phyloP scores from a whole-genome alignment of 2,113 vertebrate species.

The Callithrix jacchus region DNA sequence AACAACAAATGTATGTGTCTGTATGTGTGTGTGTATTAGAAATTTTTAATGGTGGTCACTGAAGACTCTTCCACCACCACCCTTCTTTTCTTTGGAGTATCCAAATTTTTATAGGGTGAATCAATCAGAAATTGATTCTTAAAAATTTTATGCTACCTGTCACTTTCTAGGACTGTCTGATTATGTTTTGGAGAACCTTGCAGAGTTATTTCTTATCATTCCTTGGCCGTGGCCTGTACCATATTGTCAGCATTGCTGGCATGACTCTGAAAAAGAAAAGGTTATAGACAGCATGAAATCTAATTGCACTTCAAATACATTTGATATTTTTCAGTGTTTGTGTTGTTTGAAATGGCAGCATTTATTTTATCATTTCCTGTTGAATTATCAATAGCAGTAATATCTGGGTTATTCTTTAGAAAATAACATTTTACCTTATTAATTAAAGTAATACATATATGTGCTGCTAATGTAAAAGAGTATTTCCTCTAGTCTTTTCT shows the following conservation, averaged over 20 bases:
- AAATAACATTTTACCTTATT: conserved; percentile 26
- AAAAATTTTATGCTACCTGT: not conserved
- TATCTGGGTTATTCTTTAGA: conserved; percentile 25
- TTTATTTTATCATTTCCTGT: conserved; percentile 36
- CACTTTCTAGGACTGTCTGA: not conserved
- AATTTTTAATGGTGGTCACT: not conserved
- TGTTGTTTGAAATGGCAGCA: conserved; percentile 9
- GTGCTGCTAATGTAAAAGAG: not conserved
- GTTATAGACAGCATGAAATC: not conserved
- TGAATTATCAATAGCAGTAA: conserved; percentile 18
- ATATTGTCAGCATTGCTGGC: not conserved
- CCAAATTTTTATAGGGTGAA: not conserved
- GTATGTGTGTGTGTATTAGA: not conserved
- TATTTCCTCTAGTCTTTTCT: conserved; percentile 5
- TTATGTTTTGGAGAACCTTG: not conserved
- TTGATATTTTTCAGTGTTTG: conserved; percentile 14
- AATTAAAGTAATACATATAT: not conserved
- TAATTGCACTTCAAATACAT: not conserved
- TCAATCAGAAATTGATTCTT: not conserved
- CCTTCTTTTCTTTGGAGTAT: not conserved
- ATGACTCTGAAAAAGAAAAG: conserved; percentile 52
- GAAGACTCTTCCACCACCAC: not conserved
- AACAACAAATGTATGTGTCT: not conserved
- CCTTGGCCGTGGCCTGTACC: not conserved
- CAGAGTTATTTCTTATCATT: not conserved